Conservation (phyloP, 2,888 invertebrate genomes). For the Pycnomerus fuliginosus region DNA sequence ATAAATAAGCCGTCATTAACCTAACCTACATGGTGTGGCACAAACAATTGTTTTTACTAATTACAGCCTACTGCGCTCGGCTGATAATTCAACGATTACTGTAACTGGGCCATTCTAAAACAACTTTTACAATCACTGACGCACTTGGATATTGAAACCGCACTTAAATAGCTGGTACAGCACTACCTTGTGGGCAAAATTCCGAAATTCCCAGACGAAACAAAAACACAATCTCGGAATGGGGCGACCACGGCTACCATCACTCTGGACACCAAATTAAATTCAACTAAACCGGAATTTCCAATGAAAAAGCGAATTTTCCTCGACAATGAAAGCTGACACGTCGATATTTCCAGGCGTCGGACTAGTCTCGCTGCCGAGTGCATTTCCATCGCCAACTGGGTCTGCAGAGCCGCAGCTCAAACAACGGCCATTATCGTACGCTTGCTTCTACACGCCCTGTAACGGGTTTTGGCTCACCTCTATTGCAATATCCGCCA, state of each 20-base stretch:
- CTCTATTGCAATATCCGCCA: slow-evolving; percentile 2
- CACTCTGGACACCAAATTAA: too few relatives aligned
- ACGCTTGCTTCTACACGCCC: slow-evolving; percentile 45
- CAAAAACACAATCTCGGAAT: too few relatives aligned
- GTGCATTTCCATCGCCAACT: slow-evolving; percentile 48
- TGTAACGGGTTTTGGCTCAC: slow-evolving; percentile 26
- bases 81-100: too few relatives aligned
- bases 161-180: too few relatives aligned
- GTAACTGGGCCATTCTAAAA: too few relatives aligned
- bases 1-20: slow-evolving; percentile 26
- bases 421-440: slow-evolving; percentile 45
- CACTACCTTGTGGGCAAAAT: too few relatives aligned
- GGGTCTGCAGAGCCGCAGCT: slow-evolving; percentile 49
- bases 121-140: too few relatives aligned
- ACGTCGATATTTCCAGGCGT: slow-evolving; percentile 30
- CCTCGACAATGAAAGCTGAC: slow-evolving; percentile 23
- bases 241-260: too few relatives aligned
- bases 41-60: not conserved
- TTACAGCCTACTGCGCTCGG: too few relatives aligned
- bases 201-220: too few relatives aligned
- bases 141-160: too few relatives aligned
- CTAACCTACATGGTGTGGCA: slow-evolving; percentile 28
- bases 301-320: not conserved
- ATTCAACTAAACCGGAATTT: too few relatives aligned
- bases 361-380: slow-evolving; percentile 26